Conservation (phyloP, 2,113 vertebrate species). For the Greenwoodochromis staneri region DNA sequence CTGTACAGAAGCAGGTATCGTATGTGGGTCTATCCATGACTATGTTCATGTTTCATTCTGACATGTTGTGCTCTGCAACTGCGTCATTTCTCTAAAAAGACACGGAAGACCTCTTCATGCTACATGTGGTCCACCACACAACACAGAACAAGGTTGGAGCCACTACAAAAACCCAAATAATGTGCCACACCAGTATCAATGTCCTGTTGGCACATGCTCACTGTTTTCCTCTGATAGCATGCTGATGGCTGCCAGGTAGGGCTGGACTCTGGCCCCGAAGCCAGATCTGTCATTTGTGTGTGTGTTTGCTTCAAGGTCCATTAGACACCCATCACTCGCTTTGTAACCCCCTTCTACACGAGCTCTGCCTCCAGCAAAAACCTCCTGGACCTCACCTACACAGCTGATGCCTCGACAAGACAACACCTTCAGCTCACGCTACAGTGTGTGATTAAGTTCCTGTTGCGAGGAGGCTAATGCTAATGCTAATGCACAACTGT, state of each 20-base stretch:
- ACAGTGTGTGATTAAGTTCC: background rate
- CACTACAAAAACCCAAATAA: background rate
- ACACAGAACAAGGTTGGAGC: fast-evolving
- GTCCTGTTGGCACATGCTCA: slow-evolving; percentile 14
- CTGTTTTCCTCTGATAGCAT: background rate
- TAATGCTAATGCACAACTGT: background rate
- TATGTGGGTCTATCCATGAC: background rate
- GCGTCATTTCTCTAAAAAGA: background rate
- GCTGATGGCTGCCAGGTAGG: background rate
- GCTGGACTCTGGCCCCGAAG: background rate
- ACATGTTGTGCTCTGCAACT: background rate
- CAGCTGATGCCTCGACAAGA: slow-evolving; percentile 43
- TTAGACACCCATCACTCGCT: slow-evolving; percentile 55
- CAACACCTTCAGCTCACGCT: background rate
- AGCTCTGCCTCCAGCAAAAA: background rate
- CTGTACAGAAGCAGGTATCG: background rate
- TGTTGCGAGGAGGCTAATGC: background rate
- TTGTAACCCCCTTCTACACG: background rate
- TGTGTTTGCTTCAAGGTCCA: slow-evolving; percentile 21
- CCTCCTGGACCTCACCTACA: slow-evolving; percentile 47
- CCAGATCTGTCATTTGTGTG: slow-evolving; percentile 38
- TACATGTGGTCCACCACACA: background rate
- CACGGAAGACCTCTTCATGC: fast-evolving
- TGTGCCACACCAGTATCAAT: background rate
- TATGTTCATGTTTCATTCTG: fast-evolving